Base-by-base conservation (phyloP, 1,140 invertebrate genomes). In the Zaprionus tsacasi region DNA sequence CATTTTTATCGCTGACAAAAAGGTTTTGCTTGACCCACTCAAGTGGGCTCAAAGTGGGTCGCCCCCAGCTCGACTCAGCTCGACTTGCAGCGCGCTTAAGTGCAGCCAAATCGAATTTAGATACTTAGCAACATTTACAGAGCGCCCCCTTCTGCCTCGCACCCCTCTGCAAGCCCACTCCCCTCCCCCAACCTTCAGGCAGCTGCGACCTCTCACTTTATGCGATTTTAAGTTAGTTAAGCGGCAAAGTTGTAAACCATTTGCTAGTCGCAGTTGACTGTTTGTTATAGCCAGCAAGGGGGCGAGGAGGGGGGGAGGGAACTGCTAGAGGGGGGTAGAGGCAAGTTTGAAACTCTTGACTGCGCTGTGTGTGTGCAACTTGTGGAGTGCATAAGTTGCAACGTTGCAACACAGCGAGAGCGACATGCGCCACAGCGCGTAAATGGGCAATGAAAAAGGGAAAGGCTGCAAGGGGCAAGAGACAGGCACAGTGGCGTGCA, bases 21-120 rank as follows among this genome's bases (percentile, higher is more conserved):
- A 87, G 82, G 83, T 87, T 87, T 86, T 87, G 79, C 82, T 86
- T 86, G 82, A 86, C 82, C 82, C 82, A 86, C 79, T 86, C 82
- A 81, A 81, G 67, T 78, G 74, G 68, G 36, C 66, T 36, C 50
- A 67, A 58, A 76, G 59, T 82, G 76, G 81, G 80, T 85, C 82
- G 82, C 11, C 36, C 36, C 11, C 36, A 38, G 33, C 50, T 56
- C 21, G 58, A 72, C 57, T 8, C 27, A 64, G 61, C 72, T 74
- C 68, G 63, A 70, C 76, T 78, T 55, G 71, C 50, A 52, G 25
- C 72, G 54, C 77, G 66, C 73, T 74, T 75, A 78, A 87, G 66
- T 82, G 83, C 76, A 87, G 58, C 67, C 67, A 88, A 87, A 87
- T 87, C 81, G 76, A 87, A 87, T 87, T 87, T 80, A 63, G 73